Evolutionary conservation across 2,113 vertebrate species (phyloP).

Genomic region (Sus scrofa): DNA sequence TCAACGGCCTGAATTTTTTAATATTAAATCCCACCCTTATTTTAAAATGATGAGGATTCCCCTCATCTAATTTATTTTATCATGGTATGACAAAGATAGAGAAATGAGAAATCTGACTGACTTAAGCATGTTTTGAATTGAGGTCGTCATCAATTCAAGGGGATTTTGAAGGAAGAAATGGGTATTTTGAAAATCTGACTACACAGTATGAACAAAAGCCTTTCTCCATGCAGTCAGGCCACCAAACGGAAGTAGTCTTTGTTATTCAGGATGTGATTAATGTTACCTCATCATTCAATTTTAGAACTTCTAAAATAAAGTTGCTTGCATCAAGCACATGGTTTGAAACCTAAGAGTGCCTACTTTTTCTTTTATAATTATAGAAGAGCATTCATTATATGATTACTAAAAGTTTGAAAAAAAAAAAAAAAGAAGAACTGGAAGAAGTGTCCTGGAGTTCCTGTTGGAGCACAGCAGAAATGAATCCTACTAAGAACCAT

Average conservation of each 20-base stretch:
- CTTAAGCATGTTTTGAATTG: constrained; percentile 50
- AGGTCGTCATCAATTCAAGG: constrained; percentile 40
- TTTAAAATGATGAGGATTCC: not conserved
- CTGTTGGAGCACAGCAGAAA: too few species aligned
- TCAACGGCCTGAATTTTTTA: not conserved
- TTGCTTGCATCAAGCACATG: constrained; percentile 44
- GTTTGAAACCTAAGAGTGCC: constrained; percentile 30
- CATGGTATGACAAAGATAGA: not conserved
- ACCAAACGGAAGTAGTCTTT: constrained; percentile 84
- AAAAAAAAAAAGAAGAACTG: not conserved
- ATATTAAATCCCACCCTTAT: not conserved
- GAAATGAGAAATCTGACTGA: not conserved
- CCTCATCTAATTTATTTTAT: not conserved
- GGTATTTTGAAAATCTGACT: constrained; percentile 70
- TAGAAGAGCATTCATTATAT: not conserved
- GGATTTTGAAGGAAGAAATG: constrained; percentile 77
- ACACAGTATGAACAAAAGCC: constrained; percentile 65
- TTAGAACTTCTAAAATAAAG: constrained; percentile 86
- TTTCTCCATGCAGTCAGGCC: constrained; percentile 69
- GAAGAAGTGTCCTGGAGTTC: not conserved
- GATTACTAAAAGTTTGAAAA: not conserved
- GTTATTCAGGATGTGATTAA: constrained; percentile 87
- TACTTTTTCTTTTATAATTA: not conserved
- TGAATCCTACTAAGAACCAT: too few species aligned
- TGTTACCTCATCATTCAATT: constrained; percentile 85